Base-by-base conservation (phyloP, 2,113 vertebrate genomes). In the Sclerurus mexicanus region DNA sequence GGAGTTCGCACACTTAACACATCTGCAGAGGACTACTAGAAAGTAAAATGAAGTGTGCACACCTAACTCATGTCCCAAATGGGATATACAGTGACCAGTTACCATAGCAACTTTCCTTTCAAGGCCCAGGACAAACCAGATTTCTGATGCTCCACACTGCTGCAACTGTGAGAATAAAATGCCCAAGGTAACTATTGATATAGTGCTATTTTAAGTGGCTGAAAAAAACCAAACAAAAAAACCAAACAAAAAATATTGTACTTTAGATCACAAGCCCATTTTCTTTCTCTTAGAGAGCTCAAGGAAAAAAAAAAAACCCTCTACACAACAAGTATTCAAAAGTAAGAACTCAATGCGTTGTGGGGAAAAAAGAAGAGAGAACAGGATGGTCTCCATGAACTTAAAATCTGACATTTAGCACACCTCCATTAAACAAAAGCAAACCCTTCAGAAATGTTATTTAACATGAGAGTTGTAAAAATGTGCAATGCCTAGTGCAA, bases 181-280 rank as follows among this genome's bases (percentile, higher is more conserved):
- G 37, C 58, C 40, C 31, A 35, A 55, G 25, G 11, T 12, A 50
- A 46, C 30, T 89, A 31, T 4, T 30, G 21, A 53, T 20, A 67
- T 3, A 53, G 4, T n/a, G 40, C 7, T 73, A 19, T 25, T 52
- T 72, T 17, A 86, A 40, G 20, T 18, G 31, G 17, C 8, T 31
- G 15, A 17, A n/a, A 66, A 39, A 52, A 49, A 39, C 1, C 9
- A 12, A n/a, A n/a, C n/a, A n/a, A n/a, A n/a, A n/a, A 15, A 66
- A 15, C 13, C n/a, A n/a, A 44, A 86, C 46, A 14, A 78, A 42
- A 86, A 60, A 13, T 27, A 75, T 37, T 85, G 37, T 22, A 31
- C 33, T 67, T 22, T 31, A 50, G 22, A 37, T 44, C 30, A 75
- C 3, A 81, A 85, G 58, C 3, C 1, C 0, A 24, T 0, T 19